A percentile compares a stretch with the other conserved stretches of the same genome.
Conservation (phyloP, 2,888 invertebrate genomes). For the Agrenia bidenticulata region DNA sequence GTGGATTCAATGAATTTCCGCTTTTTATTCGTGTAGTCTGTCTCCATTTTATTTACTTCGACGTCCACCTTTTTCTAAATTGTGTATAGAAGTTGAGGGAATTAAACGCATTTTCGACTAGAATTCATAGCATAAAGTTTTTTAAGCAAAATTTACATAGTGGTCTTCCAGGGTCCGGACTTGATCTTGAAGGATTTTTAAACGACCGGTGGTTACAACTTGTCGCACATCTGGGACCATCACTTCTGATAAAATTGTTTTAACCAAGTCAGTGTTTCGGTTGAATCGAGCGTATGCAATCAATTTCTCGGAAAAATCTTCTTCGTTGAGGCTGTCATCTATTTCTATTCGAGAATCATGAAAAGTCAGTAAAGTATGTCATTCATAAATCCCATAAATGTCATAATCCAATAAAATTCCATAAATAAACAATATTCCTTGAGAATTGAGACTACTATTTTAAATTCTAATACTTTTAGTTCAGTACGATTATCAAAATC, state of each 20-base stretch:
- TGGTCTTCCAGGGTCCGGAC: constrained; percentile 15
- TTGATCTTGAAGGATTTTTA: constrained; percentile 13
- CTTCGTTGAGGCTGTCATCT: neutral
- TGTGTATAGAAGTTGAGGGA: neutral
- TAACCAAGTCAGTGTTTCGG: constrained; percentile 23
- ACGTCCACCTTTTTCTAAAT: constrained; percentile 15
- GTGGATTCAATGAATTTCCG: constrained; percentile 10
- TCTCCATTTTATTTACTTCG: constrained; percentile 15
- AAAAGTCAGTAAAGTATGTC: too few species aligned
- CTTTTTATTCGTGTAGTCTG: constrained; percentile 6
- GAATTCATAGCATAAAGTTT: neutral
- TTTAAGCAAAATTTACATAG: constrained; percentile 5
- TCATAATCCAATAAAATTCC: too few species aligned
- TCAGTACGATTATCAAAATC: too few species aligned
- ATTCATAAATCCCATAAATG: too few species aligned
- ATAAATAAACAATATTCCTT: too few species aligned
- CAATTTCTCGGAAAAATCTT: constrained; percentile 25
- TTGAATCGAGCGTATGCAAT: constrained; percentile 29
- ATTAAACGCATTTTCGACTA: neutral
- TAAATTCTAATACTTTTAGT: too few species aligned
- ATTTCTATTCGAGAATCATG: too few species aligned
- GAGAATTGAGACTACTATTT: too few species aligned
- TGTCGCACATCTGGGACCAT: constrained; percentile 9
- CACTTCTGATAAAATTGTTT: constrained; percentile 18
- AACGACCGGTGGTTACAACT: constrained; percentile 5